These are phyloP conservation scores for Dioctria linearis DNA, from an alignment of 2,888 invertebrate species.

Conservation along the genomic window DNA sequence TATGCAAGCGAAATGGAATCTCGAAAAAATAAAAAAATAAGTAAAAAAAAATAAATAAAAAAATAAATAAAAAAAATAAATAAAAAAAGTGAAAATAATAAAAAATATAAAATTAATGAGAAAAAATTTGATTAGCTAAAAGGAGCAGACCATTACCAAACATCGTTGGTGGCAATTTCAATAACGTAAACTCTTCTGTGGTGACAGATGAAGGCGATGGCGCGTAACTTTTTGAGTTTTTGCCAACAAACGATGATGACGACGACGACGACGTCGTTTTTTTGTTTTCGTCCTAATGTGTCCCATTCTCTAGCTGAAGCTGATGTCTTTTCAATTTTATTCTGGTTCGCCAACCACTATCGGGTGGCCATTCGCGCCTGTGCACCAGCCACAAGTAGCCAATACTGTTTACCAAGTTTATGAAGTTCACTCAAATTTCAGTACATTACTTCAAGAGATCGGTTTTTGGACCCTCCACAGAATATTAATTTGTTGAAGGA, in stretches of 20 bases:
- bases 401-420: conserved; percentile 15
- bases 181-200: not conserved
- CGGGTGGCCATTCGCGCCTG: not conserved
- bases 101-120: not conserved
- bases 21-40: too few species aligned
- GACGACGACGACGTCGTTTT: not conserved
- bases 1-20: too few species aligned
- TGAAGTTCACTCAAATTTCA: conserved; percentile 45
- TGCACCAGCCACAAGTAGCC: conserved; percentile 17
- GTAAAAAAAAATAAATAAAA: too few species aligned
- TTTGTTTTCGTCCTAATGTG: not conserved
- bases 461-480: conserved; percentile 33
- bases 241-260: not conserved
- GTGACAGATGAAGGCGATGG: conserved; percentile 29
- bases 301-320: not conserved
- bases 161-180: conserved; percentile 34
- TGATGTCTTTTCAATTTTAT: not conserved
- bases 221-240: conserved; percentile 18
- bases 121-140: not conserved
- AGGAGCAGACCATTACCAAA: conserved; percentile 13
- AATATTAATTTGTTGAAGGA: conserved; percentile 33
- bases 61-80: too few species aligned
- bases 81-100: too few species aligned
- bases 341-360: not conserved
- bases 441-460: not conserved